A percentile compares a stretch with the other conserved stretches of the same genome.
phyloP scores from a whole-genome alignment of 1,140 invertebrate species.

The Zaprionus inermis region DNA sequence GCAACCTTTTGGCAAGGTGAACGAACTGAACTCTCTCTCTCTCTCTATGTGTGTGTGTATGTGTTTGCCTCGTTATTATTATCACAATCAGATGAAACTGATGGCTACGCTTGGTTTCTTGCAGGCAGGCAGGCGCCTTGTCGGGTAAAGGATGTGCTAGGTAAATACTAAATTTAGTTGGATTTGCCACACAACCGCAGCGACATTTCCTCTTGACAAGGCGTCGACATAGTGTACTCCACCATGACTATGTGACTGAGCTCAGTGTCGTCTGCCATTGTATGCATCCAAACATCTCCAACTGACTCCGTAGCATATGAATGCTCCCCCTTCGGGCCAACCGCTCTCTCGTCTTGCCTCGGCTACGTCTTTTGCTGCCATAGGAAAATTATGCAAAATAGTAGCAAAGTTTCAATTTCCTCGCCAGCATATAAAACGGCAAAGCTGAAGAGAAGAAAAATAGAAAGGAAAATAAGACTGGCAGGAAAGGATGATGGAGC shows the following conservation, averaged over 20 bases:
- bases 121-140: constrained; percentile 19
- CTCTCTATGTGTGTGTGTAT: no score
- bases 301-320: constrained; percentile 34
- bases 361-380: constrained; percentile 46
- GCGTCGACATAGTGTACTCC: constrained; percentile 67
- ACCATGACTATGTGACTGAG: constrained; percentile 47
- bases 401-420: constrained; percentile 82
- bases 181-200: constrained; percentile 66
- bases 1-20: constrained; percentile 53
- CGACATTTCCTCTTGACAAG: constrained; percentile 80
- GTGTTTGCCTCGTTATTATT: constrained; percentile 11
- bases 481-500: constrained; percentile 51
- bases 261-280: constrained; percentile 8
- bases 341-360: no score
- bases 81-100: background rate
- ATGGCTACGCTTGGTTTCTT: constrained; percentile 6
- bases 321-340: constrained; percentile 11
- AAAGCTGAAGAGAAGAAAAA: constrained; percentile 12
- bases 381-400: constrained; percentile 82
- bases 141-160: constrained; percentile 73
- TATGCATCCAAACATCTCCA: constrained; percentile 41
- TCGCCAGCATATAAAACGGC: constrained; percentile 43
- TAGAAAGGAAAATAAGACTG: constrained; percentile 46
- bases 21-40: constrained; percentile 53
- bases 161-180: constrained; percentile 82